Base-by-base conservation (phyloP, 2,888 invertebrate genomes). In the Nymphalis urticae region DNA sequence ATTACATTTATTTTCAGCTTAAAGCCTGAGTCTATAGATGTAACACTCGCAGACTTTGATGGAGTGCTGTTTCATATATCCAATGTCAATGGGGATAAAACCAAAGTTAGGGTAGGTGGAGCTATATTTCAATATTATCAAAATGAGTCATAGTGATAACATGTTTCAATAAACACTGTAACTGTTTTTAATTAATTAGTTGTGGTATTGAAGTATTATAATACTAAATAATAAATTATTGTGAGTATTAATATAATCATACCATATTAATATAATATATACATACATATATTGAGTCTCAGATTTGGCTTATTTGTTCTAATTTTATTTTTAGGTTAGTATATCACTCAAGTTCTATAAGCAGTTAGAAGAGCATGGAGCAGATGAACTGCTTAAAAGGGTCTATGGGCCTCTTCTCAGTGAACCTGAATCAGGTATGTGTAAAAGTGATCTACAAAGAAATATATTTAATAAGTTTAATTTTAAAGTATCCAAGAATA, bases 41-140 rank as follows among this genome's bases (percentile, higher is more conserved):
- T 99, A 82, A 95, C 94, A 77, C 95, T 98, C 86, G 97, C 98
- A 79, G 99, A 99, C 94, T 99, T 99, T 93, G 99, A 99, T 94
- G 99, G 99, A 80, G 99, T 98, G 74, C 93, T 99, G 78, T 99
- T 98, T 94, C 99, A 98, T 93, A 96, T 99, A 93, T 98, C 99
- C 74, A 99, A 99, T 94, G 94, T 98, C 82, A 97, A 97, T 92
- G 96, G 97, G 82, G 98, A 99, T 91, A 98, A 98, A 94, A 96
- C 97, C 83, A 99, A 98, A 96, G 96, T 99, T 93, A 96, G 97
- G 94, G 98, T 99, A 93, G 95, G 96, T 86, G 56, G 72, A 48
- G 53, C 21, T 24, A 53, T 56, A 27, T 61, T 21, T 56, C 47
- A 19, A 48, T 66, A 61, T 32, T 62, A 36, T 50, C 51, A 48